Conservation (phyloP, 2,888 invertebrate genomes). For the Nasonia oneida region DNA sequence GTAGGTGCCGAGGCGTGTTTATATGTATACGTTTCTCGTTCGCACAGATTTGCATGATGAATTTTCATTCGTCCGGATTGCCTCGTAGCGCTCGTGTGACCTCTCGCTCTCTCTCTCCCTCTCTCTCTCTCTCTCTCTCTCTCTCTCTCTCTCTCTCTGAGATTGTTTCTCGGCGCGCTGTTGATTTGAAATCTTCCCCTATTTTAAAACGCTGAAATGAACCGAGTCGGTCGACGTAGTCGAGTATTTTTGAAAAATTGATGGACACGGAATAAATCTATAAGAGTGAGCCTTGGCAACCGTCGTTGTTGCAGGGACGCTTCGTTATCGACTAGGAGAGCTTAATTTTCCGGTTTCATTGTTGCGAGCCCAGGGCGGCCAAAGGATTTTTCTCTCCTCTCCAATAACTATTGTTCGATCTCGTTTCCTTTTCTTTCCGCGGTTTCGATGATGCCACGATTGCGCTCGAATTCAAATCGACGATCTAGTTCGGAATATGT, state of each 20-base stretch:
- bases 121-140: too few species aligned
- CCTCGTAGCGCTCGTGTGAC: neutral
- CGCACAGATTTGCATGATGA: conserved; percentile 37
- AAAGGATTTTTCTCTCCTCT: conserved; percentile 40
- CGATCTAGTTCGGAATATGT: neutral
- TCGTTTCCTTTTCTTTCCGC: neutral
- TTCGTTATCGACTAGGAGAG: conserved; percentile 63
- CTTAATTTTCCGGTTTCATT: conserved; percentile 73
- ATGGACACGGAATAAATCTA: neutral
- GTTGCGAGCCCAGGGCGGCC: conserved; percentile 67
- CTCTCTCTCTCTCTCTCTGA: neutral
- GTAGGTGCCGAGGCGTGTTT: neutral
- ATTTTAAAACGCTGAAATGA: too few species aligned
- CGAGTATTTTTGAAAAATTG: neutral
- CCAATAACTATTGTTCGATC: neutral
- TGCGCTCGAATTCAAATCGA: neutral
- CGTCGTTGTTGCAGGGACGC: neutral
- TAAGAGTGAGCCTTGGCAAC: conserved; percentile 49
- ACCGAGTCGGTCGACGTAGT: neutral
- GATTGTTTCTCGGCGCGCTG: neutral
- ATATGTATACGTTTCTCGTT: neutral
- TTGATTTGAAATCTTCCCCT: neutral
- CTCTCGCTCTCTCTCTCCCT: neutral
- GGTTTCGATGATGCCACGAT: neutral
- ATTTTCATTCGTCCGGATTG: conserved; percentile 42